These are phyloP conservation scores for Oreotrochilus melanogaster DNA, from an alignment of 2,113 vertebrate genomes.

Conservation along the genomic window DNA sequence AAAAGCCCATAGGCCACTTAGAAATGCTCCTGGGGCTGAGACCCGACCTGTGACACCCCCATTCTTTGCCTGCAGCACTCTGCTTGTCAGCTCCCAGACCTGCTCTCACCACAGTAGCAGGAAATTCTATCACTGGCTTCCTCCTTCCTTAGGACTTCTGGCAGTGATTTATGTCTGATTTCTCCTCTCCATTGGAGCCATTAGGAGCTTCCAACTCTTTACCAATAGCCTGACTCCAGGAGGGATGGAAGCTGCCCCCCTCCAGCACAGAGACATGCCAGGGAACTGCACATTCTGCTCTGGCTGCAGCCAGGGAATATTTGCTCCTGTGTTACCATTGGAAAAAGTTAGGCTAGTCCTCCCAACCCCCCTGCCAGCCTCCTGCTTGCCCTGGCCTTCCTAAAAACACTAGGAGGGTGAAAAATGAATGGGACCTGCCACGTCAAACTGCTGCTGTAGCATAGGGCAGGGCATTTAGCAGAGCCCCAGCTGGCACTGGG, in stretches of 20 bases:
- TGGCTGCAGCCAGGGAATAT: background rate
- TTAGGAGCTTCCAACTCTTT: background rate
- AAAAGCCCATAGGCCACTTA: background rate
- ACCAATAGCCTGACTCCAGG: background rate
- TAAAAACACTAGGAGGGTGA: background rate
- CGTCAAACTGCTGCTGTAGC: background rate
- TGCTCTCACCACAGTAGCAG: background rate
- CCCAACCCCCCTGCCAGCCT: background rate
- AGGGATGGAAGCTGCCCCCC: background rate
- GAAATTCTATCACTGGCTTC: background rate
- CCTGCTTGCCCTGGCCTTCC: background rate
- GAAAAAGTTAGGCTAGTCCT: background rate
- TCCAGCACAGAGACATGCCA: background rate
- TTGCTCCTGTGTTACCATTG: rapidly evolving
- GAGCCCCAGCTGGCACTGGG: background rate
- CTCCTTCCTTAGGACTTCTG: background rate
- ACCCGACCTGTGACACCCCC: background rate
- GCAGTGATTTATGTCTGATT: background rate
- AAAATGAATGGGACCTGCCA: background rate
- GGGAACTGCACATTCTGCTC: background rate
- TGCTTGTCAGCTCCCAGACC: background rate
- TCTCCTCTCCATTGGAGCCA: background rate
- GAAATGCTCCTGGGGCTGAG: background rate
- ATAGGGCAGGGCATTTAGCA: background rate
- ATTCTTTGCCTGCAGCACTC: rapidly evolving